Conservation (phyloP, 2,113 vertebrate genomes). For the Capra hircus region DNA sequence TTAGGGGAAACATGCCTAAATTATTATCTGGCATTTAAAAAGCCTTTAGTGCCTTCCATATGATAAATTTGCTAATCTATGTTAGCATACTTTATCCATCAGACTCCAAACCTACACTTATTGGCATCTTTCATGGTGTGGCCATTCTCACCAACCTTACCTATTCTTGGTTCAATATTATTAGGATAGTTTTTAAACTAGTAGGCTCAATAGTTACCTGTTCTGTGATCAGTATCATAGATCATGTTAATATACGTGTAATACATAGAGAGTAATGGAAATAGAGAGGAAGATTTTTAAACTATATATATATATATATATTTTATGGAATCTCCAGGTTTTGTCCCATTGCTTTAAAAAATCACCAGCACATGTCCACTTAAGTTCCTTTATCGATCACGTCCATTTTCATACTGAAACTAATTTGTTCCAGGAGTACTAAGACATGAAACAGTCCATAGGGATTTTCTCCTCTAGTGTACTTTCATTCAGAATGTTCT, state of each 20-base stretch:
- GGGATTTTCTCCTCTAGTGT: slow-evolving; percentile 18
- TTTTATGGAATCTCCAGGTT: neutral
- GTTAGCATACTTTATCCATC: neutral
- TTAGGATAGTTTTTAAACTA: neutral
- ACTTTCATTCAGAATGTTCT: slow-evolving; percentile 24
- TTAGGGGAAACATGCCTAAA: neutral
- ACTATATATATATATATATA: neutral
- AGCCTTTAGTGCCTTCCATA: neutral
- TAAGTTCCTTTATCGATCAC: neutral
- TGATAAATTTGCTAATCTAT: neutral
- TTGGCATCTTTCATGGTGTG: neutral
- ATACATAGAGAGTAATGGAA: neutral
- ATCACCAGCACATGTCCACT: neutral
- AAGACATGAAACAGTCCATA: neutral
- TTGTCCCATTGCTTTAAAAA: neutral
- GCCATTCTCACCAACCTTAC: neutral
- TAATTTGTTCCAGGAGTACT: neutral
- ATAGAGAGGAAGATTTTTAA: neutral
- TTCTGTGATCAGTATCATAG: neutral
- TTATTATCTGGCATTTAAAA: neutral
- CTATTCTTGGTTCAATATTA: neutral
- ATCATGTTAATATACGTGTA: neutral
- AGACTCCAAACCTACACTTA: neutral
- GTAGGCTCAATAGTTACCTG: neutral
- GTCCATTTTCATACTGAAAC: slow-evolving; percentile 12